Conservation (phyloP, 2,888 invertebrate genomes). For the Pardosa pseudoannulata region DNA sequence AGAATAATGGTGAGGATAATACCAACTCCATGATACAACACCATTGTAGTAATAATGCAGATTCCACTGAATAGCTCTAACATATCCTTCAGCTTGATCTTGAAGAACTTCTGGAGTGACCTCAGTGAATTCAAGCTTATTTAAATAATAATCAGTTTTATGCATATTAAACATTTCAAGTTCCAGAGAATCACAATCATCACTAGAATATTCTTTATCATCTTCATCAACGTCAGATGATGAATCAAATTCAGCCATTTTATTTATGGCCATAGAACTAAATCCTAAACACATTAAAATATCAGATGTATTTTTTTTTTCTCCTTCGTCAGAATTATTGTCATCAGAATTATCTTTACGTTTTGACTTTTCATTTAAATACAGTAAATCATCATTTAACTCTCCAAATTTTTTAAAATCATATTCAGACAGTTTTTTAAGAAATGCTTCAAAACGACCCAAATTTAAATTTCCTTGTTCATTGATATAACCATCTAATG, state of each 20-base stretch:
- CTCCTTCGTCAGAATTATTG: neutral
- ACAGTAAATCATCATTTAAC: conserved; percentile 83
- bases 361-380: conserved; percentile 85
- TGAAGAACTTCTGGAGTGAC: conserved; percentile 86
- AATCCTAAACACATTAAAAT: conserved; percentile 50
- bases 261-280: conserved; percentile 43
- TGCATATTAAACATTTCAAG: conserved; percentile 86
- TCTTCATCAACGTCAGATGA: conserved; percentile 35
- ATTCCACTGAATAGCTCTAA: conserved; percentile 97
- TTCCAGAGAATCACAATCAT: conserved; percentile 43
- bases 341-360: conserved; percentile 16
- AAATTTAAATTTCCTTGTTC: conserved; percentile 91
- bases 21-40: conserved; percentile 98
- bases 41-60: conserved; percentile 97
- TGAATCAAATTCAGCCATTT: conserved; percentile 61
- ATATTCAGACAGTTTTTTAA: conserved; percentile 76
- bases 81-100: conserved; percentile 91
- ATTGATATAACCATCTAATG: conserved; percentile 94
- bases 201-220: conserved; percentile 79
- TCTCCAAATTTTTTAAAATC: conserved; percentile 77
- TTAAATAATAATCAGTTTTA: conserved; percentile 94
- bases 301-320: conserved; percentile 42
- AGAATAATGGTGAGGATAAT: conserved; percentile 97
- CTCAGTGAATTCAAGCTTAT: conserved; percentile 88
- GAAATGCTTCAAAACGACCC: conserved; percentile 88